phyloP scores from a whole-genome alignment of 1,140 invertebrate genomes.

The Ptiloglossa arizonensis region DNA sequence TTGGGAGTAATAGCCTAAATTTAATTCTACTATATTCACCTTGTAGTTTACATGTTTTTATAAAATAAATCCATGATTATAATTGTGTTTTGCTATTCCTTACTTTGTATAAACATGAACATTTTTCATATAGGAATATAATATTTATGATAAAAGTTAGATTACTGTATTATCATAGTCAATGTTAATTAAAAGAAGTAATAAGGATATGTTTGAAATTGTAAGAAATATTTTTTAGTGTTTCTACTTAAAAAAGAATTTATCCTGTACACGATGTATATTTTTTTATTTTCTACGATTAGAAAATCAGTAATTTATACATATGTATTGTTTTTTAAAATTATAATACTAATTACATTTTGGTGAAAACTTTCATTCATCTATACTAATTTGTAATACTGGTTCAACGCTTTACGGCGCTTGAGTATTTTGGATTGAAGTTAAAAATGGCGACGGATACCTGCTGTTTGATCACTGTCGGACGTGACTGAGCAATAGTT shows the following conservation, averaged over 20 bases:
- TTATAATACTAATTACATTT: conserved; percentile 1
- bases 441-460: conserved; percentile 67
- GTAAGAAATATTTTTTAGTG: not conserved
- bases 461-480: conserved; percentile 24
- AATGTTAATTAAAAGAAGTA: not conserved
- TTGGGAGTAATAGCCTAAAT: conserved; percentile 67
- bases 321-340: not conserved
- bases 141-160: not conserved
- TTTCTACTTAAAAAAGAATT: not conserved
- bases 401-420: conserved; percentile 14
- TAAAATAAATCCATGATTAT: conserved; percentile 71
- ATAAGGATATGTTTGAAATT: not conserved
- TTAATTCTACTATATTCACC: conserved; percentile 66
- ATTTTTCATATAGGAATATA: not conserved
- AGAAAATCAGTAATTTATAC: not conserved
- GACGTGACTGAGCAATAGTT: conserved; percentile 19
- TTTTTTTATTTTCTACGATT: not conserved
- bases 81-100: not conserved
- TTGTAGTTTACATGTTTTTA: conserved; percentile 77
- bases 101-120: not conserved
- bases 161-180: not conserved
- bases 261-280: not conserved
- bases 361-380: not conserved
- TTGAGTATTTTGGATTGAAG: conserved; percentile 35
- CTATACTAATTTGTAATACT: not conserved